phyloP scores from a whole-genome alignment of 2,113 vertebrate species.

The Misgurnus anguillicaudatus region DNA sequence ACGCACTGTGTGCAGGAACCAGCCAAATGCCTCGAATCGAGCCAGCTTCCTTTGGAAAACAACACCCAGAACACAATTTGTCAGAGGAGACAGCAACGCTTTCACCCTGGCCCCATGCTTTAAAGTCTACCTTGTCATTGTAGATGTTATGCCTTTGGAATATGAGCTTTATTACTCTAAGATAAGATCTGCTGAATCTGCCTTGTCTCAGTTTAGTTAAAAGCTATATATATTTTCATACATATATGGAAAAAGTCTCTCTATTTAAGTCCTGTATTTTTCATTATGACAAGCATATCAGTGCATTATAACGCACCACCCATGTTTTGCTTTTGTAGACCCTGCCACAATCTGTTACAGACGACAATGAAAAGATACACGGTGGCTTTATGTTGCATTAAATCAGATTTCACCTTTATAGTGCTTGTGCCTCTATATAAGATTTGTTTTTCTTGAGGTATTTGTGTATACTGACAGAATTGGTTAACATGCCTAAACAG shows the following conservation, averaged over 20 bases:
- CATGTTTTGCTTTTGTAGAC: background rate
- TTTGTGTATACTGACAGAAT: background rate
- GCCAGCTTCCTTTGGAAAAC: conserved; percentile 76
- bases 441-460: background rate
- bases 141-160: conserved; percentile 16
- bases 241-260: background rate
- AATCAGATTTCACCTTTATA: background rate
- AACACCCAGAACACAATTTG: conserved; percentile 60
- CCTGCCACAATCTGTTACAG: conserved; percentile 22
- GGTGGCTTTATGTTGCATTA: background rate
- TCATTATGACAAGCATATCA: conserved; percentile 26
- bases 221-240: background rate
- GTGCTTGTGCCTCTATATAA: background rate
- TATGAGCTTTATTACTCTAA: conserved; percentile 13
- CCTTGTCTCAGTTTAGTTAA: background rate
- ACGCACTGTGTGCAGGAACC: conserved; percentile 66
- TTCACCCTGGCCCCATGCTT: background rate
- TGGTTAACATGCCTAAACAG: background rate
- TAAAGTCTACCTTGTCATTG: background rate
- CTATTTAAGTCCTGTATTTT: background rate
- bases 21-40: conserved; percentile 58
- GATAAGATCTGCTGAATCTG: background rate
- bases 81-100: conserved; percentile 40
- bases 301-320: background rate
- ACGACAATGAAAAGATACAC: conserved; percentile 21